Evolutionary conservation across 2,113 vertebrate species (phyloP).

Genomic region (Fregata magnificens): DNA sequence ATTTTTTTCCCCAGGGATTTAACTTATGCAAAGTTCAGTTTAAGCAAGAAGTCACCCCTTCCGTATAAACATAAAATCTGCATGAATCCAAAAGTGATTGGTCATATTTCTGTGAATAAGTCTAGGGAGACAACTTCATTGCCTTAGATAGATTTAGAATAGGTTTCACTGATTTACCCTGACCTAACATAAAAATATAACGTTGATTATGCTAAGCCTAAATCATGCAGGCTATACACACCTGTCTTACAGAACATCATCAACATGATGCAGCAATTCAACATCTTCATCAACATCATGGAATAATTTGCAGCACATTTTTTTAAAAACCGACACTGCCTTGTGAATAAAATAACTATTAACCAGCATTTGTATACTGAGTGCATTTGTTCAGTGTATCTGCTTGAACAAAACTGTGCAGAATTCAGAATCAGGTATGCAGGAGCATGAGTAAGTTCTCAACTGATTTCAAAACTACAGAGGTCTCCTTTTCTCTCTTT

Average conservation of each 20-base stretch:
- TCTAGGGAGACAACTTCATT: not conserved
- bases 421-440: not conserved
- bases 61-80: not conserved
- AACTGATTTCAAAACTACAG: not conserved
- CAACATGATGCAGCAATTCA: not conserved
- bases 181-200: not conserved
- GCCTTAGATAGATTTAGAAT: not conserved
- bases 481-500: not conserved
- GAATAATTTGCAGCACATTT: not conserved
- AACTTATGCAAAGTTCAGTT: not conserved
- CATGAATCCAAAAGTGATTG: not conserved
- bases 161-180: not conserved
- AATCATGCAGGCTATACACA: not conserved
- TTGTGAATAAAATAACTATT: not conserved
- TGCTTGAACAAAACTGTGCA: not conserved
- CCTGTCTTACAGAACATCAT: not conserved
- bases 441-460: not conserved
- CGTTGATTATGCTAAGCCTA: not conserved
- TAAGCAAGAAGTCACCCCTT: slow-evolving; percentile 2
- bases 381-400: not conserved
- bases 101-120: not conserved
- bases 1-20: not conserved
- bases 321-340: not conserved
- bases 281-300: not conserved
- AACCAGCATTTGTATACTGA: not conserved